Evolutionary conservation across 2,888 invertebrate species (phyloP).

Genomic region (Parnassius orleans): DNA sequence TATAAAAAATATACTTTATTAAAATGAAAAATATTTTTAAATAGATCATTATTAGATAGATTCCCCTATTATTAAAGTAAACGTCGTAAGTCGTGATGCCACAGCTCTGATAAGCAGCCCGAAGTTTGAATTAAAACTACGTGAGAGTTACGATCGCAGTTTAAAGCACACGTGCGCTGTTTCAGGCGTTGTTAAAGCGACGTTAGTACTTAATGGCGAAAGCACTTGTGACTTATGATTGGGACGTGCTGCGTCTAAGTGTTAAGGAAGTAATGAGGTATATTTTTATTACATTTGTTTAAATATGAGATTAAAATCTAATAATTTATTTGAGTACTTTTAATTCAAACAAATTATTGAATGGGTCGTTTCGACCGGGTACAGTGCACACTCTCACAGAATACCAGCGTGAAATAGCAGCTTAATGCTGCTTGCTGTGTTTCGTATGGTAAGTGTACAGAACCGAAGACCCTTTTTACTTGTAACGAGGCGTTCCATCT

Average conservation of each 20-base stretch:
- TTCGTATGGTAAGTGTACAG: too few species aligned
- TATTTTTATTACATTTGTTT: neutral
- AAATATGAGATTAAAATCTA: neutral
- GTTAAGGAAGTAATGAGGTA: neutral
- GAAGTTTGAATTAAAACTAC: slow-evolving; percentile 58
- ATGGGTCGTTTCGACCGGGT: too few species aligned
- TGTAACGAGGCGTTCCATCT: too few species aligned
- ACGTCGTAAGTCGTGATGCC: neutral
- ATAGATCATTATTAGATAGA: too few species aligned
- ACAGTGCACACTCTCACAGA: too few species aligned
- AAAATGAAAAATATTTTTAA: too few species aligned
- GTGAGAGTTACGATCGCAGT: slow-evolving; percentile 58
- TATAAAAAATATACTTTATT: too few species aligned
- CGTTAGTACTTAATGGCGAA: slow-evolving; percentile 34
- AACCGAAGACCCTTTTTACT: too few species aligned
- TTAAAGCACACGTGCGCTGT: slow-evolving; percentile 56
- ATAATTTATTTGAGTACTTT: neutral
- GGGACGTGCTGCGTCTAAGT: slow-evolving; percentile 1
- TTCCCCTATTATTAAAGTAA: neutral
- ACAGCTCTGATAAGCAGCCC: slow-evolving; percentile 9
- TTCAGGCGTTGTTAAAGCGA: slow-evolving; percentile 59
- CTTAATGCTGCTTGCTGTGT: too few species aligned
- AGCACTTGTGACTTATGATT: slow-evolving; percentile 10
- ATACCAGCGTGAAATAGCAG: too few species aligned
- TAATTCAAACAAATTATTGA: too few species aligned